phyloP scores from a whole-genome alignment of 2,888 invertebrate species.

The Sinhomidia bicolor region DNA sequence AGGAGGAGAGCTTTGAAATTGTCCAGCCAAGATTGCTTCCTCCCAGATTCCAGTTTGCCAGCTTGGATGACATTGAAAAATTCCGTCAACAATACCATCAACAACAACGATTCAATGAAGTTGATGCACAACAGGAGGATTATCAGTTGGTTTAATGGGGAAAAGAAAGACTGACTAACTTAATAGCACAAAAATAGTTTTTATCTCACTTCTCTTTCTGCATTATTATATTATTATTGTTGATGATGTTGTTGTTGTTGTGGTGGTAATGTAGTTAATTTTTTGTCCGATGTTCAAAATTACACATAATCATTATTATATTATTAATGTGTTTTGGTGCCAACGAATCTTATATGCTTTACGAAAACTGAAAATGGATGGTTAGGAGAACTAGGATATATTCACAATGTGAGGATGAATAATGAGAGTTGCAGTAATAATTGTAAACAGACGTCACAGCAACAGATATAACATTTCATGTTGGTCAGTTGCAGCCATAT shows the following conservation, averaged over 20 bases:
- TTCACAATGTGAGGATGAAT: background rate
- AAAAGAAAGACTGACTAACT: slow-evolving; percentile 64
- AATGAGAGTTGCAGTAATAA: slow-evolving; percentile 29
- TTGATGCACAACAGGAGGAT: slow-evolving; percentile 65
- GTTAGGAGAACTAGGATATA: background rate
- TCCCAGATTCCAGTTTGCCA: slow-evolving; percentile 53
- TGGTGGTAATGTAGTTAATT: slow-evolving; percentile 34
- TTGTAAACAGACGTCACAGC: background rate
- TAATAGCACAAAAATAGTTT: slow-evolving; percentile 45
- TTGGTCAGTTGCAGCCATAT: slow-evolving; percentile 13
- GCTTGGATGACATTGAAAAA: slow-evolving; percentile 65
- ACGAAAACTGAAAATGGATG: background rate
- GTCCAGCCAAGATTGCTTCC: slow-evolving; percentile 48
- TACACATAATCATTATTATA: slow-evolving; percentile 53
- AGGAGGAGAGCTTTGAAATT: slow-evolving; percentile 56
- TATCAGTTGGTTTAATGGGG: slow-evolving; percentile 69
- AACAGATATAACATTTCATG: background rate
- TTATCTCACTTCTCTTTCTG: slow-evolving; percentile 71
- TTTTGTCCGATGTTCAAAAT: slow-evolving; percentile 52
- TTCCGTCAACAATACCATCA: no score
- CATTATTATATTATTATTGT: no score
- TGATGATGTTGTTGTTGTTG: slow-evolving; percentile 53
- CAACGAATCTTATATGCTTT: slow-evolving; percentile 53
- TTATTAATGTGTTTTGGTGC: slow-evolving; percentile 52
- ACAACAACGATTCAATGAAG: slow-evolving; percentile 70